Evolutionary conservation across 2,888 invertebrate species (phyloP).

Genomic region (Drosophila paucipuncta): DNA sequence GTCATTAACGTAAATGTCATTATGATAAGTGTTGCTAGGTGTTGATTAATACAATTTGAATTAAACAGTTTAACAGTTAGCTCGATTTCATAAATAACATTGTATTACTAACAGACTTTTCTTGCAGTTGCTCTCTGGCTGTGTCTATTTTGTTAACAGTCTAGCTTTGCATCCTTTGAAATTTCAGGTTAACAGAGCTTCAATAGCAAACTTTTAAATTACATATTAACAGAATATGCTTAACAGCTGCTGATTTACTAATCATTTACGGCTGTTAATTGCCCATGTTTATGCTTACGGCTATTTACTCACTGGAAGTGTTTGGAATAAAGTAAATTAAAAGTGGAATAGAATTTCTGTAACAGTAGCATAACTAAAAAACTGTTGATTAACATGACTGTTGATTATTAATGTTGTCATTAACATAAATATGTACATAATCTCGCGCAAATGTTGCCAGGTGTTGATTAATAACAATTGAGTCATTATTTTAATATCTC

Average conservation of each 20-base stretch:
- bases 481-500: slow-evolving; percentile 7
- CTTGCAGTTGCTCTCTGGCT: neutral
- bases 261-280: neutral
- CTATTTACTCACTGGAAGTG: neutral
- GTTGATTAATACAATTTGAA: neutral
- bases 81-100: neutral
- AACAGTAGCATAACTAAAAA: neutral
- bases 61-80: neutral
- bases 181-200: neutral
- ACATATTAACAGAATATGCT: neutral
- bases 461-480: slow-evolving; percentile 11
- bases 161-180: neutral
- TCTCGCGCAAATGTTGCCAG: neutral
- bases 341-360: neutral
- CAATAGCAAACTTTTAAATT: neutral
- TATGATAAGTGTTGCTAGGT: neutral
- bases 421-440: neutral
- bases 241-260: neutral
- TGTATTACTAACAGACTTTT: neutral
- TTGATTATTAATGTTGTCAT: neutral
- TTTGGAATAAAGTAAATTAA: neutral
- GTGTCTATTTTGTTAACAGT: neutral
- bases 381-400: neutral
- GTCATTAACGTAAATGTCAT: neutral
- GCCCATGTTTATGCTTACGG: neutral